phyloP scores from a whole-genome alignment of 2,888 invertebrate species.

The Rhamphomyia laevipes region DNA sequence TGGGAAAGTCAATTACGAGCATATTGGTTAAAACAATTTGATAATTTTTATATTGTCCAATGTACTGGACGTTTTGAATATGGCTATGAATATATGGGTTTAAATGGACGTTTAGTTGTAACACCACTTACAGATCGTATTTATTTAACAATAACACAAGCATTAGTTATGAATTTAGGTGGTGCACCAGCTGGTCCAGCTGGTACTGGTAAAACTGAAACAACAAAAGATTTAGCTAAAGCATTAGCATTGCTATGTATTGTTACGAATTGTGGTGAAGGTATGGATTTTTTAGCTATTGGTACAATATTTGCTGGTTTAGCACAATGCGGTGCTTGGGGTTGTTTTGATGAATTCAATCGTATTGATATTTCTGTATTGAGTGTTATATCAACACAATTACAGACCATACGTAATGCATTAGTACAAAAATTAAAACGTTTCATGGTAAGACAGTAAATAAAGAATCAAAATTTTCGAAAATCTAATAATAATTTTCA shows the following conservation, averaged over 20 bases:
- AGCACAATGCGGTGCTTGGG: conserved; percentile 69
- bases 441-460: conserved; percentile 57
- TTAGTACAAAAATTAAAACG: conserved; percentile 59
- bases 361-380: conserved; percentile 84
- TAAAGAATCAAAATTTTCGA: too few species aligned
- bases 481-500: conserved; percentile 24
- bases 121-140: conserved; percentile 88
- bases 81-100: conserved; percentile 92
- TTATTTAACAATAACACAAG: conserved; percentile 86
- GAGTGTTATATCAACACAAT: conserved; percentile 84
- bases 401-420: conserved; percentile 80
- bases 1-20: conserved; percentile 91
- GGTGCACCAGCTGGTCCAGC: conserved; percentile 74
- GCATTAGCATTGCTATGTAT: conserved; percentile 72
- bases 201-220: conserved; percentile 66
- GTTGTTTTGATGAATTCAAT: conserved; percentile 92
- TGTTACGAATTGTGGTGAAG: conserved; percentile 87
- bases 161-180: conserved; percentile 80
- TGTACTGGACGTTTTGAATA: conserved; percentile 79
- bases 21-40: conserved; percentile 75
- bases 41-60: conserved; percentile 71
- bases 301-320: conserved; percentile 55
- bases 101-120: conserved; percentile 81
- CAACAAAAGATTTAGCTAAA: conserved; percentile 83
- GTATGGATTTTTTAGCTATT: conserved; percentile 81